Percentiles rank a stretch among this genome's conserved stretches.
Evolutionary conservation across 2,797 vertebrate species (phyloP).

Genomic region (Fistularia commersonii): DNA sequence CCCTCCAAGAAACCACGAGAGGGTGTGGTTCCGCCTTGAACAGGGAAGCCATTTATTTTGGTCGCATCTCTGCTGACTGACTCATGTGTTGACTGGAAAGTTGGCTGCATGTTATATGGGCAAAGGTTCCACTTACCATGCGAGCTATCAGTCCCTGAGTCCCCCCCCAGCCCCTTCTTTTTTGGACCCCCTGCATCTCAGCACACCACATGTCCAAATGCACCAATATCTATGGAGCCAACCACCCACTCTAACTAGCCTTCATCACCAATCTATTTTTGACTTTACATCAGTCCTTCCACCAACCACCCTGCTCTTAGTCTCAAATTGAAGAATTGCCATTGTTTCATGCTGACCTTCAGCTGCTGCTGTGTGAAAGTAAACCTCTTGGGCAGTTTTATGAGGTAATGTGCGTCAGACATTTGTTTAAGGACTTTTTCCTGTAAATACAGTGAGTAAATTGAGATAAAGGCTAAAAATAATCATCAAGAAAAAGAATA

Average conservation of each 20-base stretch:
- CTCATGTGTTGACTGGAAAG: constrained; percentile 97
- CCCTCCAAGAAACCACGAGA: constrained; percentile 84
- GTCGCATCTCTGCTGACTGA: constrained; percentile 90
- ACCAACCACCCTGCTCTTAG: constrained; percentile 48
- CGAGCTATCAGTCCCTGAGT: constrained; percentile 79
- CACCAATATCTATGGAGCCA: constrained; percentile 55
- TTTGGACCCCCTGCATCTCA: constrained; percentile 38
- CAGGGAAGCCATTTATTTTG: constrained; percentile 97
- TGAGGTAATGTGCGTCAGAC: not conserved
- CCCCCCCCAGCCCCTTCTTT: constrained; percentile 44
- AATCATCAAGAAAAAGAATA: constrained; percentile 10
- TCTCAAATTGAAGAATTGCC: constrained; percentile 72
- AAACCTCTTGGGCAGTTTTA: constrained; percentile 18
- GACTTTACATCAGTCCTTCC: constrained; percentile 31
- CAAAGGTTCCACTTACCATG: constrained; percentile 75
- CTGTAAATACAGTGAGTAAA: constrained; percentile 39
- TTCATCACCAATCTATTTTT: constrained; percentile 57
- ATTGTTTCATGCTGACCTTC: constrained; percentile 83
- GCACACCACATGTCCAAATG: constrained; percentile 49
- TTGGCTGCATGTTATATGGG: constrained; percentile 79
- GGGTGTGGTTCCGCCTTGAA: constrained; percentile 91
- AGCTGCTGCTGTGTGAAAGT: constrained; percentile 39
- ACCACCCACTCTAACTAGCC: constrained; percentile 53
- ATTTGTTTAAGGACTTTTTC: constrained; percentile 17
- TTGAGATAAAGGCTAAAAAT: constrained; percentile 54